A percentile compares a stretch with the other conserved stretches of the same genome.
These are phyloP conservation scores for Aphelenchoides fujianensis DNA, from an alignment of 1,140 invertebrate species.

Conservation along the genomic window DNA sequence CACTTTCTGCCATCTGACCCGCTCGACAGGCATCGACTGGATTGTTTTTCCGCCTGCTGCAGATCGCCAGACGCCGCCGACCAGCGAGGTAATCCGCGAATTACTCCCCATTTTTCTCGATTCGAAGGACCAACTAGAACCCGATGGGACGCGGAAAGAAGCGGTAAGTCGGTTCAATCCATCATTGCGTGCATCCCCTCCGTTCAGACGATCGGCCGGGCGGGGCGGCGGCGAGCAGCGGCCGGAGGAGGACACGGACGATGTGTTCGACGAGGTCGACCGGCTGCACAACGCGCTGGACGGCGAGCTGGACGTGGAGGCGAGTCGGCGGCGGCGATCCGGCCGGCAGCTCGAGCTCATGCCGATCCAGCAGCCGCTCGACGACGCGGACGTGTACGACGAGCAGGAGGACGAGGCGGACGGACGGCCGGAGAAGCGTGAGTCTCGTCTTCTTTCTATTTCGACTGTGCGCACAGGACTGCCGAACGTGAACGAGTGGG, in stretches of 20 bases:
- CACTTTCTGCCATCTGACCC: no score
- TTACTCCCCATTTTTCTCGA: no score
- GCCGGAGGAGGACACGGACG: constrained; percentile 15
- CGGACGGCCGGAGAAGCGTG: background rate
- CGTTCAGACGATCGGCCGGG: no score
- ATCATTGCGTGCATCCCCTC: no score
- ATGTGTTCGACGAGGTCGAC: constrained; percentile 21
- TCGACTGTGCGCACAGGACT: background rate
- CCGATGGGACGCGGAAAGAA: no score
- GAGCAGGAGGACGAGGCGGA: constrained; percentile 29
- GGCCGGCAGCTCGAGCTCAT: background rate
- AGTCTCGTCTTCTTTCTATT: background rate
- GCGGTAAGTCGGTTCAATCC: no score
- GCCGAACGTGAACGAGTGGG: constrained; percentile 23
- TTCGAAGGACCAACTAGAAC: no score
- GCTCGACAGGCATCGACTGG: no score
- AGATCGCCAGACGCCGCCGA: no score
- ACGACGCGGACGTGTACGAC: constrained; percentile 41
- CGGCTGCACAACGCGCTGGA: background rate
- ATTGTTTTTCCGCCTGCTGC: no score
- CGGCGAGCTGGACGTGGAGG: background rate
- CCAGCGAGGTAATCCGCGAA: no score
- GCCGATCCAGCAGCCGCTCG: constrained; percentile 11
- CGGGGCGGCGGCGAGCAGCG: no score
- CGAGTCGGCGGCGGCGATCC: background rate